Base-by-base conservation (phyloP, 2,888 invertebrate genomes). In the Phoenoteleia sp. region DNA sequence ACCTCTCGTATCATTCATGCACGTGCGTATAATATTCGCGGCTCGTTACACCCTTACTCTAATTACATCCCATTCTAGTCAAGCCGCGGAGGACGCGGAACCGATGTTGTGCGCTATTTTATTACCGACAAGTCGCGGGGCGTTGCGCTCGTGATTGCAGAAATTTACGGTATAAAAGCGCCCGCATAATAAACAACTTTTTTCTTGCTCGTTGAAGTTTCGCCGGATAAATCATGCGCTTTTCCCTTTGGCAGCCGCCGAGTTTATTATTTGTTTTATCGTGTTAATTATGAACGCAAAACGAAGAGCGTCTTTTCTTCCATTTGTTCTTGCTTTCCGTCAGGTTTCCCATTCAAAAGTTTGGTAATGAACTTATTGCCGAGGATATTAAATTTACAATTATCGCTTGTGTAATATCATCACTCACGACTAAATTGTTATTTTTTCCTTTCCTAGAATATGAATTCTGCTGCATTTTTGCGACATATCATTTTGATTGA, bases 21-120 rank as follows among this genome's bases (percentile, higher is more conserved):
- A 84, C 81, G 81, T 67, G 81, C 74, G 81, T 85, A 85, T 81
- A 85, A 81, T 85, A 85, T 81, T 81, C 77, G 85, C 77, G 85
- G 85, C 85, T 85, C 81, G 85, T 85, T 85, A 77, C 84, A 33
- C 77, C 67, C 77, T 77, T 85, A 77, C 85, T 85, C 85, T 81
- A 81, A 85, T 85, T 85, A 81, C 85, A 72, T 60, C 71, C 71
- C 81, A 52, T 71, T 71, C 76, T 71, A 69, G 66, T 36, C 49
- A 52, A 42, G 25, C 77, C 74, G 67, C 72, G 67, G 82, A 77
- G 82, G 82, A 82, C 77, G 74, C 80, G 71, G 71, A 84, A 84
- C 83, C 83, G 47, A 83, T 66, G 66, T 56, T 60, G 66, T 21
- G n/a, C 49, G 25, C 69, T 76, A 71, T 77, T 77, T 82, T 58